Base-by-base conservation (phyloP, 2,113 vertebrate species). In the Oncorhynchus gorbuscha region DNA sequence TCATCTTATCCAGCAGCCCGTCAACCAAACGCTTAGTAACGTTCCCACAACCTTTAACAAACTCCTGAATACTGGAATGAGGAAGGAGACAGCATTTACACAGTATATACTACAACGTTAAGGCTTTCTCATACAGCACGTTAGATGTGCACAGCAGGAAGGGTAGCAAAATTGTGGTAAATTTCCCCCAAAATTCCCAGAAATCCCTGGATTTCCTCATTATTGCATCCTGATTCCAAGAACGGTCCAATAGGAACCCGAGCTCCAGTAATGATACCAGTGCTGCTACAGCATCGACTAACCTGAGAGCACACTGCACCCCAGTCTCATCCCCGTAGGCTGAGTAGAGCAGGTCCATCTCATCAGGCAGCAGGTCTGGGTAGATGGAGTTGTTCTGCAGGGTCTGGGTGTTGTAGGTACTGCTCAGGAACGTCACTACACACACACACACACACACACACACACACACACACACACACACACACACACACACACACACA, bases 281-380 rank as follows among this genome's bases (percentile, higher is more conserved):
- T n/a, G 49, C 28, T 45, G 14, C 28, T 11, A 45, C 39, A 45
- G 39, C 2, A 9, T 28, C 24, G 88, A 22, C 59, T 24, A 62
- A 99, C 97, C 97, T 98, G 84, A 99, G 94, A 5, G 97, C 98
- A 75, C 97, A 99, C 71, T 99, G 98, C 61, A 97, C 97, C 1
- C 98, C 98, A 0, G 97, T 97, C 83, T 99, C 98, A 45, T 99
- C 98, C 32, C 98, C 97, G 1, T 99, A 99, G 5, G 96, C 96
- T 0, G 97, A 94, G 74, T 98, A 99, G 3, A 99, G 88, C 71
- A 94, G 90, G 28, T 99, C 97, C 70, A 93, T 92, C 90, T 99
- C 97, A 18, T 98, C 96, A 0, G 97, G 87, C 22, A 95, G 94
- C 87, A 99, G 84, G 87, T 99, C 96, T 1, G 96, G 94, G 75